Percentiles rank a stretch among this genome's conserved stretches.
Conservation (phyloP, 2,888 invertebrate genomes). For the Epirrhoe alternata region DNA sequence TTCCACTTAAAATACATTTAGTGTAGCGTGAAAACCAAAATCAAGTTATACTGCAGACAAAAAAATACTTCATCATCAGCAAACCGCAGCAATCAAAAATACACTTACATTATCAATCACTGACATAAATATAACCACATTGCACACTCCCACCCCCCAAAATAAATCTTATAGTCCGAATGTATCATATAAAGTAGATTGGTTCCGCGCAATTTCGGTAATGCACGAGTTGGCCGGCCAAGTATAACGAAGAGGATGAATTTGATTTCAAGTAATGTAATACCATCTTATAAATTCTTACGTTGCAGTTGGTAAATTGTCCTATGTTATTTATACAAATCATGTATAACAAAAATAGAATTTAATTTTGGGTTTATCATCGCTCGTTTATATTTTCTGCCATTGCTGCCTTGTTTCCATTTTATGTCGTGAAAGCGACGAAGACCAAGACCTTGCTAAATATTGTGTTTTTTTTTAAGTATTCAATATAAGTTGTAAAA, state of each 20-base stretch:
- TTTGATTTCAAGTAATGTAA: constrained; percentile 66
- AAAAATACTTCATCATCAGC: neutral
- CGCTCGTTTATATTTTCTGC: too few species aligned
- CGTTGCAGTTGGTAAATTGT: constrained; percentile 8
- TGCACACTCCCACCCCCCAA: constrained; percentile 60
- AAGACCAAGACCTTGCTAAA: too few species aligned
- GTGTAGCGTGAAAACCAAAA: too few species aligned
- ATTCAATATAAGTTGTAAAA: too few species aligned
- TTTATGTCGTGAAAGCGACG: too few species aligned
- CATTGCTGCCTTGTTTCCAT: too few species aligned
- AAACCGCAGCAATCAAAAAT: constrained; percentile 32
- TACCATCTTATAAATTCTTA: constrained; percentile 27
- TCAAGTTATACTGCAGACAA: neutral
- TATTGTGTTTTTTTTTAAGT: too few species aligned
- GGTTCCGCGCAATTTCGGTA: constrained; percentile 79
- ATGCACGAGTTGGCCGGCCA: constrained; percentile 75
- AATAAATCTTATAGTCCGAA: constrained; percentile 65
- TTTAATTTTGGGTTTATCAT: too few species aligned
- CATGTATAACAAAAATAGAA: too few species aligned
- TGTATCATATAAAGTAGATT: constrained; percentile 73
- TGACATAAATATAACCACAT: constrained; percentile 58
- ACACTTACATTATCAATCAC: constrained; percentile 35
- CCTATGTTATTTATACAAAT: too few species aligned
- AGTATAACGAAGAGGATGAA: constrained; percentile 57
- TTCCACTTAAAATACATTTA: too few species aligned